Evolutionary conservation across 2,797 vertebrate genomes (phyloP).

Genomic region (Fundulus diaphanus): DNA sequence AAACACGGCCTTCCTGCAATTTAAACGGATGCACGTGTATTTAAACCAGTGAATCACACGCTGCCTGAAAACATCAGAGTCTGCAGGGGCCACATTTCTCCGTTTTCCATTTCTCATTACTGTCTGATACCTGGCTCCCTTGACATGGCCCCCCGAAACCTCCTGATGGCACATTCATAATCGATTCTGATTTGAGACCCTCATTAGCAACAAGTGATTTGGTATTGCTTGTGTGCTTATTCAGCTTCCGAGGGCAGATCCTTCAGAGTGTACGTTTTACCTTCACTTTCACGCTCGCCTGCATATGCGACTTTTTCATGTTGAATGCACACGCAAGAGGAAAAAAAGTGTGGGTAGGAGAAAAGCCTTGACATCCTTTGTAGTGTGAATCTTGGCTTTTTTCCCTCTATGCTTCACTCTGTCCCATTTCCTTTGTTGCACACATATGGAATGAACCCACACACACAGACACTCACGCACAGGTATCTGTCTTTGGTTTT

Average conservation of each 20-base stretch:
- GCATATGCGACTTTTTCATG: constrained; percentile 1
- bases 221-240: constrained; percentile 50
- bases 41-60: constrained; percentile 68
- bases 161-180: constrained; percentile 80
- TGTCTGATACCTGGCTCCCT: constrained; percentile 70
- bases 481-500: constrained; percentile 44
- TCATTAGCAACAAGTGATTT: constrained; percentile 79
- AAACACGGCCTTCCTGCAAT: constrained; percentile 67
- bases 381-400: constrained; percentile 51
- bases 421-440: constrained; percentile 53
- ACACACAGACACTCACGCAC: constrained; percentile 13
- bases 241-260: constrained; percentile 59
- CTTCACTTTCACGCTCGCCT: constrained; percentile 44
- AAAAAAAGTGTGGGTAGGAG: constrained; percentile 30
- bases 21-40: constrained; percentile 77
- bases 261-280: constrained; percentile 53
- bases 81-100: constrained; percentile 68
- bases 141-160: constrained; percentile 68
- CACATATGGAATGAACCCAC: constrained; percentile 6
- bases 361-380: constrained; percentile 49
- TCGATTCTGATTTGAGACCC: constrained; percentile 77
- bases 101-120: constrained; percentile 77
- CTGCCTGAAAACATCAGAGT: constrained; percentile 66
- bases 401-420: constrained; percentile 17
- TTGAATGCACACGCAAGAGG: constrained; percentile 16